These are phyloP conservation scores for Ceuthmochares aereus DNA, from an alignment of 2,113 vertebrate genomes.

Conservation along the genomic window DNA sequence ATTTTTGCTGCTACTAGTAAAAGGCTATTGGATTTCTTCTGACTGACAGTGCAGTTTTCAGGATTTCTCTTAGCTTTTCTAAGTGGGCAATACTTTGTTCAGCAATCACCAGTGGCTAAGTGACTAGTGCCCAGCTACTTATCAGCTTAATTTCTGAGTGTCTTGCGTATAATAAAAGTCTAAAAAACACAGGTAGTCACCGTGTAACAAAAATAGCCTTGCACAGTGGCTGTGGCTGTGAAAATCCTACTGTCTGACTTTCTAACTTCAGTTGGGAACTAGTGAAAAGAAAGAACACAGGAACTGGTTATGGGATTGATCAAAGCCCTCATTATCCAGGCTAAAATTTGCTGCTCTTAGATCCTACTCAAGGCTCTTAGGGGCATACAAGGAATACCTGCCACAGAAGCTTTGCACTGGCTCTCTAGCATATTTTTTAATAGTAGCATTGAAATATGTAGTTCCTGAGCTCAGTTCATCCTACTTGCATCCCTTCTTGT, in stretches of 20 bases:
- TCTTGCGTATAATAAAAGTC: not conserved
- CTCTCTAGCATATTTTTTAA: not conserved
- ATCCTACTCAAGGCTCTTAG: not conserved
- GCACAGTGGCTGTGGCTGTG: not conserved
- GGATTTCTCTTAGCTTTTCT: not conserved
- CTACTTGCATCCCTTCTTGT: not conserved
- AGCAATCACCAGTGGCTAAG: not conserved
- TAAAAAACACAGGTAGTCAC: not conserved
- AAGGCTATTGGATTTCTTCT: rapidly evolving
- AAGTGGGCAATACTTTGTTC: not conserved
- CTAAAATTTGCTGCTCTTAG: not conserved
- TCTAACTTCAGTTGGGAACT: not conserved
- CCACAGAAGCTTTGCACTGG: not conserved
- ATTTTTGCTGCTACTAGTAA: not conserved
- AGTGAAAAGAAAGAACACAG: not conserved
- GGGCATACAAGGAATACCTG: not conserved
- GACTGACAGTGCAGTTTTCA: not conserved
- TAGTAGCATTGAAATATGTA: slow-evolving; percentile 2
- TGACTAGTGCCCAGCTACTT: not conserved
- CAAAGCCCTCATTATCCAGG: not conserved
- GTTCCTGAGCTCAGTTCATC: slow-evolving; percentile 13
- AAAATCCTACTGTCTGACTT: not conserved
- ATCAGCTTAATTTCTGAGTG: not conserved
- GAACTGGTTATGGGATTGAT: not conserved
- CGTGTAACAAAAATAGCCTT: not conserved